phyloP scores from a whole-genome alignment of 2,113 vertebrate species.

The Coptodon rendalli region DNA sequence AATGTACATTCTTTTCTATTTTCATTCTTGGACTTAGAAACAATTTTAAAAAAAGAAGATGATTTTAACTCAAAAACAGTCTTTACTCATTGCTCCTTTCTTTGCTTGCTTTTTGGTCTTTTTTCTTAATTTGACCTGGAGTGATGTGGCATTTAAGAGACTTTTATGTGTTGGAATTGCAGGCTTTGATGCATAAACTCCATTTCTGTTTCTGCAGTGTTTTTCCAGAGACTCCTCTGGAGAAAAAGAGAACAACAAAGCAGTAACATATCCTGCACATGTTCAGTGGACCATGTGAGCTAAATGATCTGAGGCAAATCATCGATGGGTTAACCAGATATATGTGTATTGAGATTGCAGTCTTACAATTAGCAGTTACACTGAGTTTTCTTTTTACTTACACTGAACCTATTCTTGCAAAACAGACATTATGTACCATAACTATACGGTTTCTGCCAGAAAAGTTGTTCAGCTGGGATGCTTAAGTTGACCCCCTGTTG shows the following conservation, averaged over 20 bases:
- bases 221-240: neutral
- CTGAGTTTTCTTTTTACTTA: neutral
- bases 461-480: neutral
- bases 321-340: neutral
- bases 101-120: neutral
- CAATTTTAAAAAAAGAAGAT: neutral
- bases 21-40: neutral
- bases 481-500: neutral
- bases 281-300: neutral
- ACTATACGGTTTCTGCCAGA: neutral
- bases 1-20: neutral
- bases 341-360: neutral
- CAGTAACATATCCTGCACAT: neutral
- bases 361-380: neutral
- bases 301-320: constrained; percentile 16
- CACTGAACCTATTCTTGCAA: neutral
- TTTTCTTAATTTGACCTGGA: neutral
- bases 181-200: neutral
- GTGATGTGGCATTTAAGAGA: neutral
- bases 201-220: neutral
- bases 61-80: neutral
- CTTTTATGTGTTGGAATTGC: neutral
- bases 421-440: neutral
- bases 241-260: neutral
- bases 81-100: neutral